Evolutionary conservation across 2,888 invertebrate genomes (phyloP), one percentile per base, ranked within the genome.

Genomic region (Parnassius glacialis): DNA sequence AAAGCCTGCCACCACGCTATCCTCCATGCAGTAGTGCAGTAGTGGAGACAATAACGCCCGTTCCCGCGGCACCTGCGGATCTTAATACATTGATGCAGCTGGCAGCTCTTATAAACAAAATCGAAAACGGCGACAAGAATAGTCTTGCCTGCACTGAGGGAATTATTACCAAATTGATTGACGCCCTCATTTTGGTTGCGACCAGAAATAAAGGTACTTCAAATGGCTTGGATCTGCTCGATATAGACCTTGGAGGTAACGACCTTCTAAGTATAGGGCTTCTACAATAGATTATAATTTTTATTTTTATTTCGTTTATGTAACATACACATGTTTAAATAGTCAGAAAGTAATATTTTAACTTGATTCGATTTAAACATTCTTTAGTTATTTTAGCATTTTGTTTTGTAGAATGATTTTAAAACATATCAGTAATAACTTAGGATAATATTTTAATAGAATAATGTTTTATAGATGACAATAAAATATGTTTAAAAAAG

Each of bases 131-230:
- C 34, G 59, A 63, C 2, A 63, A 52, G 13, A 52, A 13, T 25
- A 59, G 59, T 12, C 41, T 58, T 47, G 45, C 59, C 42, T 52
- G 44, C 42, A 25, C 62, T 10, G 65, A 65, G 2, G 56, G 57
- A 45, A 62, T 65, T 9, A 62, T 65, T 9, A 59, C 56, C 10
- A 65, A 60, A 57, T 52, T 65, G n/a, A 65, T 65, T 12, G 62
- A 65, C 16, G 65, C 65, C 1, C 59, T 65, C 10, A 65, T 65
- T 59, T 57, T 59, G 25, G 59, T 62, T 9, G 59, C 65, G 10
- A 64, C 64, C 3, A 62, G 54, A 20, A 59, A 53, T 42, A 52
- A 57, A 53, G 48, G 45, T 9, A 25, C 59, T 12, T 16, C 52
- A n/a, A 54, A 3, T 12, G 57, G 62, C 11, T 57, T 45, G 61